phyloP scores from a whole-genome alignment of 2,797 vertebrate genomes.

The Pseudochaenichthys georgianus region DNA sequence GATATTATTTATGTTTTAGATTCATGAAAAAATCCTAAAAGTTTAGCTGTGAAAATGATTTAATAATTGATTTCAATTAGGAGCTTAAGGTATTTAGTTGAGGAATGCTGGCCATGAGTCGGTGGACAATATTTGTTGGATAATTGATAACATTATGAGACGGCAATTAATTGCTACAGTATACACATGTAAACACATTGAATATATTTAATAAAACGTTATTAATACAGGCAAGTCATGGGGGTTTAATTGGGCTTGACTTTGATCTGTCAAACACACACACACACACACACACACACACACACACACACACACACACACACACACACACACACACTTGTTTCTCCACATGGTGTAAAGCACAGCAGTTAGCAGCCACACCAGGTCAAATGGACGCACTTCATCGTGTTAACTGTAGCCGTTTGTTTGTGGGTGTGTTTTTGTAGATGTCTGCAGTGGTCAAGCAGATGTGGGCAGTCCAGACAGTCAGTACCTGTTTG shows the following conservation, averaged over 20 bases:
- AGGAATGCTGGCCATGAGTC: background rate
- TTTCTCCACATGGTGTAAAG: slow-evolving; percentile 47
- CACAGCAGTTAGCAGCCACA: slow-evolving; percentile 65
- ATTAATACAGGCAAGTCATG: slow-evolving; percentile 6
- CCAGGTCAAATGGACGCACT: slow-evolving; percentile 62
- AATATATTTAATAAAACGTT: slow-evolving; percentile 9
- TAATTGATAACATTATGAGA: slow-evolving; percentile 4
- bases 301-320: too few species aligned
- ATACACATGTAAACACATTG: too few species aligned
- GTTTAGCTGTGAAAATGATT: background rate
- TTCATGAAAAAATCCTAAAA: background rate
- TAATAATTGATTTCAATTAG: background rate
- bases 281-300: background rate
- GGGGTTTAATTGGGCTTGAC: slow-evolving; percentile 18
- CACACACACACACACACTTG: too few species aligned
- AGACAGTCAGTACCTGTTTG: slow-evolving; percentile 78
- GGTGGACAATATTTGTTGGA: slow-evolving; percentile 10
- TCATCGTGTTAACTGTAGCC: slow-evolving; percentile 57
- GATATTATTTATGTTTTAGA: background rate
- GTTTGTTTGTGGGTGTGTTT: slow-evolving; percentile 75
- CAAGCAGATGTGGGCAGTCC: slow-evolving; percentile 70
- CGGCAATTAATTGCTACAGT: background rate
- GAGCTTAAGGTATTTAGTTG: slow-evolving; percentile 11
- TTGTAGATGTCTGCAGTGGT: slow-evolving; percentile 75
- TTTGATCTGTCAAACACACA: slow-evolving; percentile 10